Conservation (phyloP, 2,888 invertebrate genomes). For the Zhuqinia jingwanae region DNA sequence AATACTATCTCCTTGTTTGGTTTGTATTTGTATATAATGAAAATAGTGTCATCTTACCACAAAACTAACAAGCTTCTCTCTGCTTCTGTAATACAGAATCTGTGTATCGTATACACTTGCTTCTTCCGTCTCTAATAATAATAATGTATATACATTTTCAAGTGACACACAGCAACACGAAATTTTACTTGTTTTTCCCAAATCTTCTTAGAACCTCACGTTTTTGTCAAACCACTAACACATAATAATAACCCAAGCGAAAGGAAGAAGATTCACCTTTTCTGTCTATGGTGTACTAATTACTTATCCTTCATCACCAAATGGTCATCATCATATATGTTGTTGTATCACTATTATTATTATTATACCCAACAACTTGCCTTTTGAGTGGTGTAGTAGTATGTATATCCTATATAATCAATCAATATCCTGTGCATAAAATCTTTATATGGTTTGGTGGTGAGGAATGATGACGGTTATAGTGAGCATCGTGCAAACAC, state of each 20-base stretch:
- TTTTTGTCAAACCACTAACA: not conserved
- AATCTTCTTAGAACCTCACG: slow-evolving; percentile 14
- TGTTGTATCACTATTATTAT: not conserved
- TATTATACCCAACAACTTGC: not conserved
- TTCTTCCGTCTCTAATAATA: too few species aligned
- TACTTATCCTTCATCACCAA: not conserved
- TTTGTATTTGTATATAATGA: not conserved
- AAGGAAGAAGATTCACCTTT: not conserved
- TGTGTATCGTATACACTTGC: too few species aligned
- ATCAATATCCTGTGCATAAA: slow-evolving; percentile 28
- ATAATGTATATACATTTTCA: too few species aligned
- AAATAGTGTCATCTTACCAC: not conserved
- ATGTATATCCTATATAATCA: not conserved
- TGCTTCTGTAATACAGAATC: too few species aligned
- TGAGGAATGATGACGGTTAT: not conserved
- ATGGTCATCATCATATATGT: not conserved
- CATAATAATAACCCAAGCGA: not conserved
- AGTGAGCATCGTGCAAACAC: too few species aligned
- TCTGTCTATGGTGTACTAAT: not conserved
- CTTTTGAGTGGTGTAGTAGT: too few species aligned
- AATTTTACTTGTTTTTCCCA: not conserved
- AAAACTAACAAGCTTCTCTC: slow-evolving; percentile 2
- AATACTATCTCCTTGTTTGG: too few species aligned
- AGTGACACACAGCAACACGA: slow-evolving; percentile 30
- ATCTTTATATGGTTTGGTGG: not conserved